phyloP scores from a whole-genome alignment of 2,888 invertebrate species.

The Drosophila acutilabella region DNA sequence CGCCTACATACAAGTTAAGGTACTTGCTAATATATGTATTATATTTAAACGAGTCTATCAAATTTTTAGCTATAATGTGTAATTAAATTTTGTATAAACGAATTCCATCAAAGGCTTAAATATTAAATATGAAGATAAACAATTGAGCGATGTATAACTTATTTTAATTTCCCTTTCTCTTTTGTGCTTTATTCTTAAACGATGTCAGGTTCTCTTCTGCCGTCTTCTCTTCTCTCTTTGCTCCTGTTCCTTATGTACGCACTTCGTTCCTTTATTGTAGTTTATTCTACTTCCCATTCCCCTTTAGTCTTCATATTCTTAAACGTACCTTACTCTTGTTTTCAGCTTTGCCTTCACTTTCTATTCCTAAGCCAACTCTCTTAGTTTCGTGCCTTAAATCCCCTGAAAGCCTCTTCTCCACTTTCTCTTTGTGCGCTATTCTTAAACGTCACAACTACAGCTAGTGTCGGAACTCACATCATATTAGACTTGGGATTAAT shows the following conservation, averaged over 20 bases:
- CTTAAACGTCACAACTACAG: not conserved
- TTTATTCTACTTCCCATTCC: too few relatives aligned
- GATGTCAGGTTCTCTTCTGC: too few relatives aligned
- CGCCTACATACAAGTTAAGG: constrained; percentile 23
- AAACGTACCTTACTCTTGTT: not conserved
- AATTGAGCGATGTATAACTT: not conserved
- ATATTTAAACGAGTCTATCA: constrained; percentile 54
- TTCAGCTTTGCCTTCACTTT: too few relatives aligned
- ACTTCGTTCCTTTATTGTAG: too few relatives aligned
- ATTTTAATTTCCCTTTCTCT: not conserved
- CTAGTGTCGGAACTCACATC: constrained; percentile 1
- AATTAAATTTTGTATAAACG: constrained; percentile 71
- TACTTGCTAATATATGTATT: constrained; percentile 39
- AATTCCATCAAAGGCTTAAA: constrained; percentile 73
- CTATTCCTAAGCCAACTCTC: too few relatives aligned
- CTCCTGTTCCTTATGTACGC: too few relatives aligned
- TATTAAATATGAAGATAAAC: constrained; percentile 61
- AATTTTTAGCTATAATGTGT: constrained; percentile 58
- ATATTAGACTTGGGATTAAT: constrained; percentile 39
- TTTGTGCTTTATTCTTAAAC: not conserved
- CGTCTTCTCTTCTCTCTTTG: too few relatives aligned
- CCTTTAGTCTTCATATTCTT: not conserved
- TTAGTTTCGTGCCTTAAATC: not conserved
- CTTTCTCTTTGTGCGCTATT: constrained; percentile 30
- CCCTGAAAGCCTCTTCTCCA: not conserved